Evolutionary conservation across 1,140 invertebrate genomes (phyloP).

Genomic region (Ceratitis capitata): DNA sequence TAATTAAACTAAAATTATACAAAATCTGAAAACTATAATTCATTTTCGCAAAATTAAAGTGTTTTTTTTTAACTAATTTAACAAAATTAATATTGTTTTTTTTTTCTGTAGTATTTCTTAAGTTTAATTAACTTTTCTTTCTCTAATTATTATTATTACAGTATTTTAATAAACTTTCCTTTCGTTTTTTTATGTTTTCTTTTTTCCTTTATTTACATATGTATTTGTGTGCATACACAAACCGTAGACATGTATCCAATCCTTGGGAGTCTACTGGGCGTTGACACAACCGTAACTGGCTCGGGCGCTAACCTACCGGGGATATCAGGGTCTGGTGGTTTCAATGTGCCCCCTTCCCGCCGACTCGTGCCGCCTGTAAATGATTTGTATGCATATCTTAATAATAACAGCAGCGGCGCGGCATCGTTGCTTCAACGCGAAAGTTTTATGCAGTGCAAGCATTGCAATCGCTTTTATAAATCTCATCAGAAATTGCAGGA

Average conservation of each 20-base stretch:
- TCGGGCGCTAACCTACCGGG: not conserved
- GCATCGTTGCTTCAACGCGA: slow-evolving; percentile 46
- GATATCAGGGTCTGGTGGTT: not conserved
- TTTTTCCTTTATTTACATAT: slow-evolving; percentile 48
- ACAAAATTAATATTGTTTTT: too few species aligned
- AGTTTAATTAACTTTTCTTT: too few species aligned
- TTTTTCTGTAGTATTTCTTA: not conserved
- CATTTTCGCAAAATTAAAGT: too few species aligned
- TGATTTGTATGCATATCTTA: slow-evolving; percentile 30
- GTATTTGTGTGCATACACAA: too few species aligned
- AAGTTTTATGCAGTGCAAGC: slow-evolving; percentile 60
- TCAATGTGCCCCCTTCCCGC: not conserved
- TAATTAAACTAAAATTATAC: too few species aligned
- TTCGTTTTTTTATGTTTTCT: slow-evolving; percentile 46
- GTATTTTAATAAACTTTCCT: slow-evolving; percentile 43
- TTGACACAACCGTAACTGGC: slow-evolving; percentile 51
- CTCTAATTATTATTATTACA: not conserved
- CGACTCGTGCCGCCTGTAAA: not conserved
- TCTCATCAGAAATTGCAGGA: slow-evolving; percentile 59
- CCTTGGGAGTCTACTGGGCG: slow-evolving; percentile 61
- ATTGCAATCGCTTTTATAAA: slow-evolving; percentile 62
- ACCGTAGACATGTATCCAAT: slow-evolving; percentile 62
- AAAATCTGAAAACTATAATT: too few species aligned
- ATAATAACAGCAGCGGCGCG: slow-evolving; percentile 41
- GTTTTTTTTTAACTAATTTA: too few species aligned